Evolutionary conservation across 1,140 invertebrate genomes (phyloP), one percentile per base, ranked within the genome.

Genomic region (Eufriesea mexicana): DNA sequence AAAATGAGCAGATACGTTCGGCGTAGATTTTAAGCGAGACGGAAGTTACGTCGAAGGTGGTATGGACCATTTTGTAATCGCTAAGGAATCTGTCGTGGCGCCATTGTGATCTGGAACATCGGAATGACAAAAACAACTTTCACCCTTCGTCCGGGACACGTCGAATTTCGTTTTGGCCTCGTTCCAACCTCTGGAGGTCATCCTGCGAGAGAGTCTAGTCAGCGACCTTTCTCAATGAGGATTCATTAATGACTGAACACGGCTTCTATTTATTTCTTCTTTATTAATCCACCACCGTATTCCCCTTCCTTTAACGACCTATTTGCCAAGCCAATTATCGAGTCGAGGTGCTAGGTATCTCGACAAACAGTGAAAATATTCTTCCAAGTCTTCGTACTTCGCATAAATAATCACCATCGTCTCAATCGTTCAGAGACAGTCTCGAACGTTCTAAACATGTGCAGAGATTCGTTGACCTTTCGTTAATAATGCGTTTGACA

Each of bases 41-140:
- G 25, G 74, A 54, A 42, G 74, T 81, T 76, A 70, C 16, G 20
- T 18, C n/a, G 45, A 71, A 49, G 14, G 14, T 20, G 42, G 54
- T 54, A 67, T 42, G 59, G 57, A 73, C 20, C 7, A 23, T 74
- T 54, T 64, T 45, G 59, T 74, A 80, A 80, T 54, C 71, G 59
- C 8, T 18, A 49, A 66, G 5, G 51, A 81, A 75, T 75, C 59
- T 66, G 20, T n/a, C 16, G 45, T 16, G 61, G 28, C 45, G 54
- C 73, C 80, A 77, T 77, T 55, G 64, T 75, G 73, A 76, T 83
- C 80, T 68, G 47, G 62, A 82, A 67, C 64, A 76, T 57, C 51
- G 62, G 57, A 76, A 77, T 70, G 64, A 83, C 64, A 83, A 83
- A 83, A 83, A 83, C 72, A 83, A 83, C 80, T 83, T 83, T 83